A percentile compares a stretch with the other conserved stretches of the same genome.
phyloP scores from a whole-genome alignment of 2,888 invertebrate species.

The Alcis repandata region DNA sequence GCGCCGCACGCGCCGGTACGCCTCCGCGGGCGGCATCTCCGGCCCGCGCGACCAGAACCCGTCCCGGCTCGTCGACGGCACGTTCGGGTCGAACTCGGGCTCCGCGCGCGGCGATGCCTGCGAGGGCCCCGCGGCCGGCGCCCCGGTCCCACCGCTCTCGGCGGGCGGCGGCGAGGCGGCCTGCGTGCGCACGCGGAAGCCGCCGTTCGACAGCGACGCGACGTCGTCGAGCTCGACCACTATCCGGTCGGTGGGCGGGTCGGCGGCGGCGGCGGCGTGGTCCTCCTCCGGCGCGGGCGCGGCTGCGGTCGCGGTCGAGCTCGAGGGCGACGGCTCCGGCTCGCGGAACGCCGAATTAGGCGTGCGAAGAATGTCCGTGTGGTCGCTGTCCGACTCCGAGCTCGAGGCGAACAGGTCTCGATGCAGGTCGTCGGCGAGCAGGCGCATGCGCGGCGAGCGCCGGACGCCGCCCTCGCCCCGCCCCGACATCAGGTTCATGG shows the following conservation, averaged over 20 bases:
- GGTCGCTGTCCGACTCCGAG: constrained; percentile 79
- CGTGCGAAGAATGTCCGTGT: constrained; percentile 76
- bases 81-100: constrained; percentile 46
- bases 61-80: constrained; percentile 74
- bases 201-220: constrained; percentile 60
- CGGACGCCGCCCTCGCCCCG: constrained; percentile 59
- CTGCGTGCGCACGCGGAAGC: constrained; percentile 75
- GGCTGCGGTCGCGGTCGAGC: constrained; percentile 35
- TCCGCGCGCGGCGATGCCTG: constrained; percentile 23
- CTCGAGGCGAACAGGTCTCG: constrained; percentile 70
- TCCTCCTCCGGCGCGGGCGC: constrained; percentile 20
- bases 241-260: constrained; percentile 39
- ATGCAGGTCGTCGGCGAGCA: constrained; percentile 61
- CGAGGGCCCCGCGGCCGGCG: constrained; percentile 9
- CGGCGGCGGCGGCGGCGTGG: neutral
- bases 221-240: constrained; percentile 36
- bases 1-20: constrained; percentile 73
- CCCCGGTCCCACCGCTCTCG: constrained; percentile 15
- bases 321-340: constrained; percentile 47
- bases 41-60: constrained; percentile 65
- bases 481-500: constrained; percentile 72
- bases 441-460: constrained; percentile 59
- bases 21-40: constrained; percentile 70
- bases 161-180: constrained; percentile 44
- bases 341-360: constrained; percentile 74